phyloP scores from a whole-genome alignment of 64 coral and sea anemone species.

The Catalaphyllia jardinei region DNA sequence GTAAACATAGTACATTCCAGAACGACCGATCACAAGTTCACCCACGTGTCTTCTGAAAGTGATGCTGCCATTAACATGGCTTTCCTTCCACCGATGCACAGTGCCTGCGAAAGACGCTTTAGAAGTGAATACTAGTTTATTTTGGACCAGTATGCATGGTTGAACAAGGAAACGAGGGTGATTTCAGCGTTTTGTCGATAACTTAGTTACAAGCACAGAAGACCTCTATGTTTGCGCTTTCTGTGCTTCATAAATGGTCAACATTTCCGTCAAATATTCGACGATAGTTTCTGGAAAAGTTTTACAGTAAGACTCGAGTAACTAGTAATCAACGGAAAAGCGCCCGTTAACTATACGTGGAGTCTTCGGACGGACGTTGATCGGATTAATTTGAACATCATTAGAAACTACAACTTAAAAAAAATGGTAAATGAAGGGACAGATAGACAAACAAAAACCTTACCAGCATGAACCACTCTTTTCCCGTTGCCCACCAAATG shows the following conservation, averaged over 20 bases:
- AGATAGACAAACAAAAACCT: not conserved
- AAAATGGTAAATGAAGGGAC: not conserved
- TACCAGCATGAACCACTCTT: slow-evolving; percentile 58
- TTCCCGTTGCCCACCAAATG: slow-evolving; percentile 58
- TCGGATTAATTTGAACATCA: no score
- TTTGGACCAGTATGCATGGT: not conserved
- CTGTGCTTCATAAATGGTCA: no score
- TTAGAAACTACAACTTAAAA: not conserved
- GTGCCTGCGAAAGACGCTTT: slow-evolving; percentile 20
- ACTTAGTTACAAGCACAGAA: no score
- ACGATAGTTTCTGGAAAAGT: no score
- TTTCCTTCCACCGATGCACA: slow-evolving; percentile 48
- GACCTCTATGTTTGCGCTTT: no score
- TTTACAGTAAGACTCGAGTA: no score
- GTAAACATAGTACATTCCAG: slow-evolving; percentile 92
- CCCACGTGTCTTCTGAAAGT: slow-evolving; percentile 55
- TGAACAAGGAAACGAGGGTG: no score
- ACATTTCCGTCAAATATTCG: no score
- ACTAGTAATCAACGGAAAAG: no score
- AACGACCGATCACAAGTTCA: slow-evolving; percentile 30
- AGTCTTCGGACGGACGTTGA: no score
- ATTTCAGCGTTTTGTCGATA: no score
- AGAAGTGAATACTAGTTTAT: not conserved
- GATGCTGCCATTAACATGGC: slow-evolving; percentile 53
- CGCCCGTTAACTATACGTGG: no score